phyloP scores from a whole-genome alignment of 2,797 vertebrate genomes.

The Melopsittacus undulatus region DNA sequence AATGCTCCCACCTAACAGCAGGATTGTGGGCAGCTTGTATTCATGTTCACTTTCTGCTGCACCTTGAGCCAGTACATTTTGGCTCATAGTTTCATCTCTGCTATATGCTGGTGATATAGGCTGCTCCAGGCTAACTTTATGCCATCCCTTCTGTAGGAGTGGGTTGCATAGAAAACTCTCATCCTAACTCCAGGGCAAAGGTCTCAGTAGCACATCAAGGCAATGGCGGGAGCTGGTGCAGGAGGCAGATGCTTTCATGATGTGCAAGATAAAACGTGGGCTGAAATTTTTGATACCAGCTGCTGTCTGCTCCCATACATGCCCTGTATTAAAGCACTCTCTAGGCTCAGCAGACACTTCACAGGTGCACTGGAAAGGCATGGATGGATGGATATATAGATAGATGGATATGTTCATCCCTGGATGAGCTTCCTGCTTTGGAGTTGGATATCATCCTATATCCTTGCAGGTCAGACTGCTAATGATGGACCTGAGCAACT shows the following conservation, averaged over 20 bases:
- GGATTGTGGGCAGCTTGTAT: not conserved
- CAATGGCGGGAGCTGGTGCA: not conserved
- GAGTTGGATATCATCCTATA: fast-evolving
- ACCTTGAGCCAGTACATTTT: not conserved
- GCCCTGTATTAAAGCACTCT: not conserved
- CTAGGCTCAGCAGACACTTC: not conserved
- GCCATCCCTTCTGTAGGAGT: not conserved
- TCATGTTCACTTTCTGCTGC: not conserved
- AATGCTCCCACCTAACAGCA: not conserved
- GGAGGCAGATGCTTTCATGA: not conserved
- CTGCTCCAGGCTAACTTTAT: not conserved
- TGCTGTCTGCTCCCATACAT: not conserved
- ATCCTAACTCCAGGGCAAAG: not conserved
- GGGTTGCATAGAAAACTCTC: not conserved
- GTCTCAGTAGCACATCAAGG: not conserved
- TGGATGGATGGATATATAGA: not conserved
- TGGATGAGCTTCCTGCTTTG: not conserved
- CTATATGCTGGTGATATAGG: too few species aligned
- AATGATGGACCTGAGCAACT: fast-evolving
- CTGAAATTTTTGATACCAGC: not conserved
- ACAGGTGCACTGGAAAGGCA: not conserved
- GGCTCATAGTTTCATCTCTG: not conserved
- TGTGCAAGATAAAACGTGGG: not conserved
- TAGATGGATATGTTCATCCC: not conserved
- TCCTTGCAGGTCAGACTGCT: not conserved